A percentile compares a stretch with the other conserved stretches of the same genome.
Evolutionary conservation across 2,113 vertebrate genomes (phyloP).

Genomic region (Saimiri boliviensis): DNA sequence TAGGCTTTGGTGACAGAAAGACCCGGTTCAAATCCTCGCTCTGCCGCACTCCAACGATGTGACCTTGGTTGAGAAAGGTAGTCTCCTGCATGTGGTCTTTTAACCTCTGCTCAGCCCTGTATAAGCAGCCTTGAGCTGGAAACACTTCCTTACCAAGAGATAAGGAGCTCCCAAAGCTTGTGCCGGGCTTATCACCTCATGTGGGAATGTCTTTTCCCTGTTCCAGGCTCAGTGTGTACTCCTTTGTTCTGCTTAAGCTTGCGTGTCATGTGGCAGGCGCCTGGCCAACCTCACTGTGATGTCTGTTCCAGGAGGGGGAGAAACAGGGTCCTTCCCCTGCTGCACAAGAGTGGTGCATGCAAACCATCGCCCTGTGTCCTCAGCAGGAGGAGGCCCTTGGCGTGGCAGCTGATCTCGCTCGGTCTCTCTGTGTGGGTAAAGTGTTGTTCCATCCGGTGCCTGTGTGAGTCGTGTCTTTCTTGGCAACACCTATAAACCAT

Average conservation of each 20-base stretch:
- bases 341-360: fast-evolving
- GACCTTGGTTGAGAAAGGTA: neutral
- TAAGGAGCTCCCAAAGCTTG: neutral
- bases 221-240: fast-evolving
- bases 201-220: no score
- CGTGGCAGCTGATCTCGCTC: neutral
- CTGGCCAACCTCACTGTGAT: neutral
- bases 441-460: neutral
- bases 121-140: neutral
- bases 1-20: neutral
- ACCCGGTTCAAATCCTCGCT: neutral
- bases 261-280: neutral
- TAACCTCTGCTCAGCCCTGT: neutral
- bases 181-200: fast-evolving
- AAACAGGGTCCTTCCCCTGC: neutral
- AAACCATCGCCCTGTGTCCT: neutral
- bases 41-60: fast-evolving
- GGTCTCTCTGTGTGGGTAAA: neutral
- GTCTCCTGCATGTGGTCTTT: neutral
- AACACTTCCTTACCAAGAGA: neutral
- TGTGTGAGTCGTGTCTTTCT: neutral
- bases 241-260: neutral
- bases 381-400: neutral
- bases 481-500: neutral
- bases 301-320: neutral